Evolutionary conservation across 1,140 invertebrate genomes (phyloP), one percentile per base, ranked within the genome.

Genomic region (Bacillus rossius): DNA sequence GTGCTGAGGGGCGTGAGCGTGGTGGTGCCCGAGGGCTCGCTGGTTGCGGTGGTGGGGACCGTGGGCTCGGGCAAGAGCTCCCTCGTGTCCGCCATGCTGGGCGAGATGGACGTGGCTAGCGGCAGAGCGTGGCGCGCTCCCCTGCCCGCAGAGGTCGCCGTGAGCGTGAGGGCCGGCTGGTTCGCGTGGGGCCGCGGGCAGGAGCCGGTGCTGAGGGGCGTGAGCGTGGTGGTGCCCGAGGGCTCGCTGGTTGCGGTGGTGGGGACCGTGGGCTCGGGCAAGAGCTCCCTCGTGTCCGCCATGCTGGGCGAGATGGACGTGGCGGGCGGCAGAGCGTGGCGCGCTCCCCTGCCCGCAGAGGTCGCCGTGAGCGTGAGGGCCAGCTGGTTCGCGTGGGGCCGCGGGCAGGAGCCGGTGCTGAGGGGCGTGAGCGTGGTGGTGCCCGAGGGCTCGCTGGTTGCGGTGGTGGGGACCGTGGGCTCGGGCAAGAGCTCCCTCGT

Each of bases 21-120:
- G 10, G 56, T 58, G 14, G 53, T 67, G 8, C 55, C 60, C 8
- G 34, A 60, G 20, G 71, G 70, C n/a, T 60, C 66, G 38, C 48
- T 80, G n/a, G 63, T 76, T 14, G 78, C 77, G 5, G 64, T 80
- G 10, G 62, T 77, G 78, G 56, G 78, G 67, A 55, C 42, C 54
- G 77, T 79, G 45, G 78, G 77, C 2, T 63, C 70, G 55, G 77
- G 78, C 17, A 79, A 79, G 62, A 75, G 72, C 14, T 77, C 76
- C 2, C 61, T 79, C 1, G 52, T 79, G 0, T 74, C 75, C 8
- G 72, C 77, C 5, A 65, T 79, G n/a, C 66, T 78, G 4, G 78
- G 77, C 25, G 69, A 72, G 47, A 61, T 73, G 5, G 29, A 34
- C 29, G 29, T 34, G 29, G 10, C 10, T 34, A 34, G 29, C 29